Base-by-base conservation (phyloP, 2,797 vertebrate species). In the Artibeus jamaicensis region DNA sequence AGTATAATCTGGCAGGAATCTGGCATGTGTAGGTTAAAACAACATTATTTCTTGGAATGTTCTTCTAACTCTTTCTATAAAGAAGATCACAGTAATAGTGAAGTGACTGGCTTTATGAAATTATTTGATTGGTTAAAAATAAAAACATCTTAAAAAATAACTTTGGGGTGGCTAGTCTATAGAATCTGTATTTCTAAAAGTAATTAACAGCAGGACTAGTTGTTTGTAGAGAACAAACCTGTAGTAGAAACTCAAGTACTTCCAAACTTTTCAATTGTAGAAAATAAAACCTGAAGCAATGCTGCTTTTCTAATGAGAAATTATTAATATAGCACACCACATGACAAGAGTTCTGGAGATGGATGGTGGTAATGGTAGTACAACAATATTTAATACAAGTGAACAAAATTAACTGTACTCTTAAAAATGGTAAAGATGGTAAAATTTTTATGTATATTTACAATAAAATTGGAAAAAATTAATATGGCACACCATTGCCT, bases 51-150 rank as follows among this genome's bases (percentile, higher is more conserved):
- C 39, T 65, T 84, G 39, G 44, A 87, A 79, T 77, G 3, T 70
- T 82, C 57, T 71, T 78, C 48, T 81, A n/a, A 29, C 42, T 84
- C 12, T 74, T 62, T 85, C 18, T 83, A 2, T 91, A 86, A 84
- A 93, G 21, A 94, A 94, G 24, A 93, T n/a, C 65, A 94, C 50
- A n/a, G 21, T 83, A 89, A 86, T 29, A 89, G 57, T 44, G 22
- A 94, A 94, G 76, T 50, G 4, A 79, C 78, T 74, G 71, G 29
- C 21, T 89, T 84, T 92, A 74, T 84, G 24, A 87, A 94, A 67
- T 57, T 93, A 91, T 48, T 93, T 96, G 85, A 62, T 83, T 93
- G 62, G 34, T 89, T 89, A 78, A 92, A 95, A 91, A 57, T 78
- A 57, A 16, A 96, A 79, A 24, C 55, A 93, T 86, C 50, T 82